phyloP scores from a whole-genome alignment of 2,888 invertebrate genomes.

The Dolichopus griseipennis region DNA sequence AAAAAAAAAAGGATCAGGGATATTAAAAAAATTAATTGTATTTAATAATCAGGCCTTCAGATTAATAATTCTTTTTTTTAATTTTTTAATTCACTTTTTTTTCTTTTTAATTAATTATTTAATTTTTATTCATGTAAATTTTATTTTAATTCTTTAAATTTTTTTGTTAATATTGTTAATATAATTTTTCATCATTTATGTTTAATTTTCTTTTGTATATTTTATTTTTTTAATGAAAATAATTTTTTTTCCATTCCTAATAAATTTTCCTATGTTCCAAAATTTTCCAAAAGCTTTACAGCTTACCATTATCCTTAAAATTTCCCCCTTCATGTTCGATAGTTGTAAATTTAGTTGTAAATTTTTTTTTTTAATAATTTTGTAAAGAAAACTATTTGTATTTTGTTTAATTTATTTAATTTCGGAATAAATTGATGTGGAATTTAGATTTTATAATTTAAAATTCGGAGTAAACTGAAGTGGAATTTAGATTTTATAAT shows the following conservation, averaged over 20 bases:
- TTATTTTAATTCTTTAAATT: neutral
- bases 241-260: conserved; percentile 21
- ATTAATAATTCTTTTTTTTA: neutral
- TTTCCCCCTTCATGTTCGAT: conserved; percentile 51
- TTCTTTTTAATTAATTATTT: neutral
- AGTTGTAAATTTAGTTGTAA: conserved; percentile 27
- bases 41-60: neutral
- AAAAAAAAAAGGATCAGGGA: neutral
- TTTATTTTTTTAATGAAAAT: conserved; percentile 12
- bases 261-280: conserved; percentile 28
- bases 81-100: neutral
- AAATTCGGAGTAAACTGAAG: too few species aligned
- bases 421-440: too few species aligned
- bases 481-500: too few species aligned
- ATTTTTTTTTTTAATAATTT: neutral
- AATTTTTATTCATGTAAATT: neutral
- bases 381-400: neutral
- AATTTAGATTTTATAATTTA: too few species aligned
- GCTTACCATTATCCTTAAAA: conserved; percentile 47
- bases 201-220: neutral
- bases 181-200: conserved; percentile 9
- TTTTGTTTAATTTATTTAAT: too few species aligned
- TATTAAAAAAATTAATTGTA: neutral
- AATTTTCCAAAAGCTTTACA: conserved; percentile 50
- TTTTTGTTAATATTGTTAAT: conserved; percentile 12